Base-by-base conservation (phyloP, 2,113 vertebrate genomes). In the Xiphophorus couchianus region DNA sequence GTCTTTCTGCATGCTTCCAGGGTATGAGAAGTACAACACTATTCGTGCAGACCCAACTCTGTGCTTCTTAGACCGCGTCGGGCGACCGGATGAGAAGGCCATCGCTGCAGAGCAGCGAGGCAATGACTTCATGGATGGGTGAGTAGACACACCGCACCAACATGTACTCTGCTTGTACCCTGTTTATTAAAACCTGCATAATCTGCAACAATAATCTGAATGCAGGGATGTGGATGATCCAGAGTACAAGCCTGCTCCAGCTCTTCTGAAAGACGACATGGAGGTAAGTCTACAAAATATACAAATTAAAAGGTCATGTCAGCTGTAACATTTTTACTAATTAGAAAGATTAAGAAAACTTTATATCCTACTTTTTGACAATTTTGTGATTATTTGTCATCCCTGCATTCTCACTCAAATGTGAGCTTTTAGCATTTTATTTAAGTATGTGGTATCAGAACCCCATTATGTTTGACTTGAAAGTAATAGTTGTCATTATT, bases 11-110 rank as follows among this genome's bases (percentile, higher is more conserved):
- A 48, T 66, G 0, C 25, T 83, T 69, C 0, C 78, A 99, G 98
- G 98, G 88, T 99, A 99, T 93, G 98, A 99, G 90, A 99, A 99
- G 88, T 99, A 99, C 85, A 99, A 99, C 94, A 99, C 97, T 15
- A 95, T 99, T 74, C 95, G 98, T 83, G 97, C 96, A 81, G 98
- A 99, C 86, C 95, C 98, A 2, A 95, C 95, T 0, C 91, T 99
- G 62, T 97, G 97, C 92, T 99, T 99, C 90, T 92, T 99, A 91
- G 98, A 99, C 73, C 94, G 97, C 25, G 98, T 97, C 74, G 98
- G 98, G 25, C 96, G 97, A 85, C 98, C 98, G 2, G 97, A 99
- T 66, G 97, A 99, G 58, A 99, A 99, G 88, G 98, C 98, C 66
- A 98, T 99, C 33, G 98, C 98, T 78, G 98, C 98, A 0, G 98